phyloP scores from a whole-genome alignment of 2,797 vertebrate species.

The Molossus alvarezi region DNA sequence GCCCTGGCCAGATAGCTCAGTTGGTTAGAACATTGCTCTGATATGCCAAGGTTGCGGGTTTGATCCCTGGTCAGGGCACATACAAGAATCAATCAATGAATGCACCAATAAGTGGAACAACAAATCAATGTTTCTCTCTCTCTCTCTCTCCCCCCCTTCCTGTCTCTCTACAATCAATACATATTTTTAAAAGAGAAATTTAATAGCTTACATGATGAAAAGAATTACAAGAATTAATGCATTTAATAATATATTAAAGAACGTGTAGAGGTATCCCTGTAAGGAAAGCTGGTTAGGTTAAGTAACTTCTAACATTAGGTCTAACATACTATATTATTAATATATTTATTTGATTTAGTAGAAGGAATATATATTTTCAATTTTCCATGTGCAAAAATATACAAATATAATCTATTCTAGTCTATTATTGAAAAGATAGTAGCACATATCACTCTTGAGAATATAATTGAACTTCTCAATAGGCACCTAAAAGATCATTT shows the following conservation, averaged over 20 bases:
- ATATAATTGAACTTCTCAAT: constrained; percentile 38
- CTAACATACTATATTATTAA: neutral
- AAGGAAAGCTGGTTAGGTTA: neutral
- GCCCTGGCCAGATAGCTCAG: too few relatives aligned
- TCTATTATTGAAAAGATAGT: constrained; percentile 38
- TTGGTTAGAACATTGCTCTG: too few relatives aligned
- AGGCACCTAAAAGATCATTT: neutral
- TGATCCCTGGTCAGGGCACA: too few relatives aligned
- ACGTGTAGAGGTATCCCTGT: neutral
- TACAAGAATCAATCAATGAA: too few relatives aligned
- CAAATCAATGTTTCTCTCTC: too few relatives aligned
- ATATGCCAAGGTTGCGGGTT: too few relatives aligned
- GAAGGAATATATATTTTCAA: neutral
- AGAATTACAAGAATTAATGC: neutral
- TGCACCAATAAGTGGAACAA: too few relatives aligned
- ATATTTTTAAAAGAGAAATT: too few relatives aligned
- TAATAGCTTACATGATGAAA: neutral
- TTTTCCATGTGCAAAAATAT: neutral
- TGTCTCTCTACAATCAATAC: too few relatives aligned
- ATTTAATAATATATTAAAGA: constrained; percentile 22
- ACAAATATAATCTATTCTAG: neutral
- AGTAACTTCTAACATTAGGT: constrained; percentile 8
- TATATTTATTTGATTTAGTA: constrained; percentile 17
- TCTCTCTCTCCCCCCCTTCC: too few relatives aligned
- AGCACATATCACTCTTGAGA: neutral